Evolutionary conservation across 2,797 vertebrate genomes (phyloP), one percentile per base, ranked within the genome.

Genomic region (Phrynocephalus forsythii): DNA sequence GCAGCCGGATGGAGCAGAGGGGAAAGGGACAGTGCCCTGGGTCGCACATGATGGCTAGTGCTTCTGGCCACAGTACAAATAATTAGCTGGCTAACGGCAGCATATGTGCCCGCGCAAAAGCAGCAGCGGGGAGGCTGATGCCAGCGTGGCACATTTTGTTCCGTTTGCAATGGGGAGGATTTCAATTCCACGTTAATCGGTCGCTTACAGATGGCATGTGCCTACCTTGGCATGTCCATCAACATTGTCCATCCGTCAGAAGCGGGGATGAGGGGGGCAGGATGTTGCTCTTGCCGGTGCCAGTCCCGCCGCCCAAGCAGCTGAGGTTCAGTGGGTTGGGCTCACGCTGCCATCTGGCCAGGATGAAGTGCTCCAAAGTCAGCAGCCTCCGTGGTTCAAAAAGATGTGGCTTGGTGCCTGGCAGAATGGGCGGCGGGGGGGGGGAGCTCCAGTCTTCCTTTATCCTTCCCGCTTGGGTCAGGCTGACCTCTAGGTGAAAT

Each of bases 61-160:
- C 28, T 67, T 22, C 85, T 89, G 88, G 88, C 67, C 75, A 18
- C 75, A 10, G 56, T 68, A 28, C 86, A 87, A 77, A 84, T 77
- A 80, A 90, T 87, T 76, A 85, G 50, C 82, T 87, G 71, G 86
- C 78, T 81, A 90, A 85, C 78, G 77, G 86, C 82, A 85, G 78
- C 50, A 66, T 87, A 80, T 77, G 79, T 71, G 83, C 16, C 0
- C 38, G 38, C 7, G 3, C 48, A 78, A n/a, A 87, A 77, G 82
- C 48, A 68, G 78, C 86, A 28, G 71, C 18, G 50, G 69, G 82
- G 50, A 6, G 5, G 63, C 82, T 11, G 52, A 26, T 63, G 67
- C 78, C 89, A 82, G 78, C 6, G 1, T 28, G 82, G 63, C 52
- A 82, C 63, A 85, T 78, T 87, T 76, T 48, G 78, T 81, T 77